phyloP scores from a whole-genome alignment of 1,140 invertebrate genomes.

The Drosophila lacteicornis region DNA sequence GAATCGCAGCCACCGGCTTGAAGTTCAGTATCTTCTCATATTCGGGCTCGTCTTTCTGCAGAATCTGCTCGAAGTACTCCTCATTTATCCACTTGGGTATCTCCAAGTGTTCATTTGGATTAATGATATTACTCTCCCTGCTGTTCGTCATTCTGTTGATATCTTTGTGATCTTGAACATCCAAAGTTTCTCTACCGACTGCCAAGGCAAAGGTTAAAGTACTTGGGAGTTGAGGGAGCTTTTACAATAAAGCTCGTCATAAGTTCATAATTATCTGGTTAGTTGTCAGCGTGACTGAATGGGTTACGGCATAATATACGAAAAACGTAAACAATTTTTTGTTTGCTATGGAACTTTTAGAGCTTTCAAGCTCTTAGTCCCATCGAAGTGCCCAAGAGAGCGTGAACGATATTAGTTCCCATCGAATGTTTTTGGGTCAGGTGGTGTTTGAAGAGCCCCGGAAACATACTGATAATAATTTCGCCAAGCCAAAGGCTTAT shows the following conservation, averaged over 20 bases:
- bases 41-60: slow-evolving; percentile 81
- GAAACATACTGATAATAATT: slow-evolving; percentile 14
- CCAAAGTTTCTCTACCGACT: slow-evolving; percentile 6
- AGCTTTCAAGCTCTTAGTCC: slow-evolving; percentile 2
- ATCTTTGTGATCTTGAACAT: neutral
- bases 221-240: neutral
- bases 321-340: neutral
- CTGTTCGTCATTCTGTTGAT: neutral
- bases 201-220: neutral
- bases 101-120: slow-evolving; percentile 67
- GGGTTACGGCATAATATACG: neutral
- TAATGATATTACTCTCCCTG: slow-evolving; percentile 27
- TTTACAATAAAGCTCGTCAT: neutral
- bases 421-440: no score
- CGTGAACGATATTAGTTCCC: neutral
- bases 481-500: neutral
- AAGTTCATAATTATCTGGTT: neutral
- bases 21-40: slow-evolving; percentile 67
- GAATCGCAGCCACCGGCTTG: slow-evolving; percentile 67
- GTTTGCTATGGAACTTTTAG: neutral
- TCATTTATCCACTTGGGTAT: slow-evolving; percentile 85
- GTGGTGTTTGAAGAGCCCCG: slow-evolving; percentile 1
- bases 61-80: slow-evolving; percentile 81
- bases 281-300: neutral
- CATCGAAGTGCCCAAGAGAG: neutral